Conservation (phyloP, 2,888 invertebrate species). For the Bugulina stolonifera region DNA sequence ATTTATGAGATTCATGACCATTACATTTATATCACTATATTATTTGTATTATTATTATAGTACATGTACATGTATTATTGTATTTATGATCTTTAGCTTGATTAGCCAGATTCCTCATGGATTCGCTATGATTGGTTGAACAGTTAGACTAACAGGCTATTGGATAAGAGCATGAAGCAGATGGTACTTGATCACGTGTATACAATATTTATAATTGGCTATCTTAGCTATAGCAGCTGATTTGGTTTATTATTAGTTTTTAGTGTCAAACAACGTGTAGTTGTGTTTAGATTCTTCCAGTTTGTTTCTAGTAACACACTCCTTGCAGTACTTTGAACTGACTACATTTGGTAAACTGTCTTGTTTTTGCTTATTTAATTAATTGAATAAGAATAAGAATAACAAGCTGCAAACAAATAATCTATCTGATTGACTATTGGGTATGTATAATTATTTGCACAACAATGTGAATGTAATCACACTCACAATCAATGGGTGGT, state of each 20-base stretch:
- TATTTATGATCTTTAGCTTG: no score
- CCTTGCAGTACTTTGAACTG: no score
- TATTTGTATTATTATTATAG: no score
- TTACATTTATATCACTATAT: no score
- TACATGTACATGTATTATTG: no score
- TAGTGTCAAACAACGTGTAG: no score
- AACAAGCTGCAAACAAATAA: background rate
- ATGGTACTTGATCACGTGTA: background rate
- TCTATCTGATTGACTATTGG: background rate
- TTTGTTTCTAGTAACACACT: no score
- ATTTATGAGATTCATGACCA: no score
- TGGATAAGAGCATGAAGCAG: background rate
- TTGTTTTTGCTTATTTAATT: background rate
- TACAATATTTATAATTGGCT: background rate
- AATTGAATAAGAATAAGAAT: background rate
- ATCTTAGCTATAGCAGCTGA: background rate
- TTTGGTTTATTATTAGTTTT: background rate
- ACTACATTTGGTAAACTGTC: no score
- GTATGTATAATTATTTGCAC: background rate
- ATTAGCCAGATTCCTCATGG: background rate
- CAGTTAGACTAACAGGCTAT: background rate
- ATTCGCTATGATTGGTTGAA: background rate
- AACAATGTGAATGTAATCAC: background rate
- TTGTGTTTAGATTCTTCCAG: no score
- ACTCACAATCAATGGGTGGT: background rate